Conservation (phyloP, 2,113 vertebrate genomes). For the Smithornis capensis region DNA sequence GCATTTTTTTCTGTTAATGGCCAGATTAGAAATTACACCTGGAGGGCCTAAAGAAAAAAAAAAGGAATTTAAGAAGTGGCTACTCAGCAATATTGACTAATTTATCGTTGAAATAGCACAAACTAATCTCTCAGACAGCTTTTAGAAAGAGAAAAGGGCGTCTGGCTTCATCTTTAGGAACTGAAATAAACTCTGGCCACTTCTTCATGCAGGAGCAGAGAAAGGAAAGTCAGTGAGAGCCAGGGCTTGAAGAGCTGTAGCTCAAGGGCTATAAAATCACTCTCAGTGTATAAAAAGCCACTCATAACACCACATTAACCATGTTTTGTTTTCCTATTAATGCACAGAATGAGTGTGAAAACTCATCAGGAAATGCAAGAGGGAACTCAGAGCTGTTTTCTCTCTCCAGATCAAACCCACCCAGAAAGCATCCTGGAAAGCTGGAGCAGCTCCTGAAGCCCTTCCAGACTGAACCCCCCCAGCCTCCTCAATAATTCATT, state of each 20-base stretch:
- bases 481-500: background rate
- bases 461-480: background rate
- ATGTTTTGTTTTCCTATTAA: rapidly evolving
- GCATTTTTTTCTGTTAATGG: background rate
- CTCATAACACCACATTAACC: background rate
- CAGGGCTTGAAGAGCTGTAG: background rate
- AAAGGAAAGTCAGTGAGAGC: rapidly evolving
- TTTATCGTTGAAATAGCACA: background rate
- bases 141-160: background rate
- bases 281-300: rapidly evolving
- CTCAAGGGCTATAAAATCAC: background rate
- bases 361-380: background rate
- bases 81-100: background rate
- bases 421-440: rapidly evolving
- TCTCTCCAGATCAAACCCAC: background rate
- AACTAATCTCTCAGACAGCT: background rate
- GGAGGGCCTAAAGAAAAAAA: background rate
- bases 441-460: background rate
- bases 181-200: background rate
- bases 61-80: background rate
- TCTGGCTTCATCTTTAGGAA: background rate
- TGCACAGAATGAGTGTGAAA: rapidly evolving
- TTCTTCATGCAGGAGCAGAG: background rate
- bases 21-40: background rate
- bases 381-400: background rate